A percentile compares a stretch with the other conserved stretches of the same genome.
These are phyloP conservation scores for Dendroctonus valens DNA, from an alignment of 1,140 invertebrate species.

Conservation along the genomic window DNA sequence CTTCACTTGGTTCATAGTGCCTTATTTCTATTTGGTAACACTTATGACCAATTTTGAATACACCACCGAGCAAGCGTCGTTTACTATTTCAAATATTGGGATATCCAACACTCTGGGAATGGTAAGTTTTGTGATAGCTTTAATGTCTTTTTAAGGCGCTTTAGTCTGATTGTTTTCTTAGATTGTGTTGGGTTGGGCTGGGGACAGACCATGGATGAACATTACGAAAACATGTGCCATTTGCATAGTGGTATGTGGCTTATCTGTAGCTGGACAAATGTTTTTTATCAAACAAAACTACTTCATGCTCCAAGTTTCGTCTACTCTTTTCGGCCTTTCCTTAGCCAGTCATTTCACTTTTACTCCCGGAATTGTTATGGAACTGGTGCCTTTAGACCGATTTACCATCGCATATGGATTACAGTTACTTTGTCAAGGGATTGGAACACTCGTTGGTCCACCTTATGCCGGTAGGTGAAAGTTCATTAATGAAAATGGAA, in stretches of 20 bases:
- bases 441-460: slow-evolving; percentile 61
- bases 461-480: slow-evolving; percentile 54
- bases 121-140: slow-evolving; percentile 56
- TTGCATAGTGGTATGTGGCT: slow-evolving; percentile 73
- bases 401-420: slow-evolving; percentile 90
- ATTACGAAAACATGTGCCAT: slow-evolving; percentile 76
- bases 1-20: slow-evolving; percentile 88
- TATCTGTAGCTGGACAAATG: slow-evolving; percentile 70
- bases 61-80: slow-evolving; percentile 67
- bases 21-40: slow-evolving; percentile 85
- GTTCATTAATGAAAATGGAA: not conserved
- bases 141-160: not conserved
- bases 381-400: slow-evolving; percentile 72
- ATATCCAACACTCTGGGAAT: slow-evolving; percentile 86
- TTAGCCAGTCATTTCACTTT: slow-evolving; percentile 87
- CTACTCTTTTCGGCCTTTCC: slow-evolving; percentile 74
- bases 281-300: slow-evolving; percentile 63
- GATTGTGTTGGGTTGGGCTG: slow-evolving; percentile 83
- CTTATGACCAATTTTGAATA: slow-evolving; percentile 63
- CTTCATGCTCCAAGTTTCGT: slow-evolving; percentile 57
- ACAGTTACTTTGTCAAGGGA: slow-evolving; percentile 80
- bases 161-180: slow-evolving; percentile 51
- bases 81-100: slow-evolving; percentile 77
- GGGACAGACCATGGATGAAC: slow-evolving; percentile 84
- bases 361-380: slow-evolving; percentile 81